phyloP scores from a whole-genome alignment of 2,888 invertebrate species.

The Acanthacorydalis orientalis region DNA sequence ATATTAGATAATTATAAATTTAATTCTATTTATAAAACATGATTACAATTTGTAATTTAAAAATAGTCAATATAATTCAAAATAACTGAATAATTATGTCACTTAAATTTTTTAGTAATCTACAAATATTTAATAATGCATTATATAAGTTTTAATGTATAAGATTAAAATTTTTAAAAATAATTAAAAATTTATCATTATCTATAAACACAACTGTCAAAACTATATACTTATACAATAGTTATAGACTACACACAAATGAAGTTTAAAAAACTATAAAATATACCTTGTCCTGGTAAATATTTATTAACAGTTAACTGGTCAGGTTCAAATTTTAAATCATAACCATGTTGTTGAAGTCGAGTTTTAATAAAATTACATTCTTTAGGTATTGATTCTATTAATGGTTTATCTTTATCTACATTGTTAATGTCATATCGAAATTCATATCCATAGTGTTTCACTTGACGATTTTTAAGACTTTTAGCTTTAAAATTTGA shows the following conservation, averaged over 20 bases:
- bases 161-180: too few species aligned
- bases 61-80: too few species aligned
- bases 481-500: conserved; percentile 16
- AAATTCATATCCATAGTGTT: conserved; percentile 87
- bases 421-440: conserved; percentile 76
- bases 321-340: conserved; percentile 40
- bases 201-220: too few species aligned
- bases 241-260: neutral
- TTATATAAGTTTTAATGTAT: too few species aligned
- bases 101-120: too few species aligned
- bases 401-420: conserved; percentile 48
- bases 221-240: too few species aligned
- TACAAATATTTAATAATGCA: too few species aligned
- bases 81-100: too few species aligned
- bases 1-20: too few species aligned
- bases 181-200: too few species aligned
- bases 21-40: too few species aligned
- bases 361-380: conserved; percentile 48
- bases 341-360: conserved; percentile 26
- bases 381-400: conserved; percentile 47
- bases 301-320: conserved; percentile 79
- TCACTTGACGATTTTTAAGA: conserved; percentile 70
- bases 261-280: neutral
- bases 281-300: conserved; percentile 60
- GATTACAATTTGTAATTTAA: too few species aligned